Percentiles rank a stretch among this genome's conserved stretches.
These are phyloP conservation scores for Sebastes itinus DNA, from an alignment of 2,797 vertebrate species.

Conservation along the genomic window DNA sequence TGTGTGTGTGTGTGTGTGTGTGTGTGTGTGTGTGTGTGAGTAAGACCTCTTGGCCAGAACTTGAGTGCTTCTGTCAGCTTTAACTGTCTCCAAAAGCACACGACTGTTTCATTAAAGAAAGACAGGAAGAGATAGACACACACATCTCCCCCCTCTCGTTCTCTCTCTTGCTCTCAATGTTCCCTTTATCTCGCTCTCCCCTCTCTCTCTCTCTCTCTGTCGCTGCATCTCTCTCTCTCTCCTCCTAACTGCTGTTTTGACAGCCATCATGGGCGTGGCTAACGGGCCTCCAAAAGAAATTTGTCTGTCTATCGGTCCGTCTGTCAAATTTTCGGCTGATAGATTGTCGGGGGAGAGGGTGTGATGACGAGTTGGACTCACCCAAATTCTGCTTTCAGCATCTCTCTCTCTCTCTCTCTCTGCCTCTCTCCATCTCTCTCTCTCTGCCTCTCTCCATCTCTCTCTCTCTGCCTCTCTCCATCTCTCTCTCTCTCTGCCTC, in stretches of 20 bases:
- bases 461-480: slow-evolving; percentile 38
- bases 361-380: slow-evolving; percentile 59
- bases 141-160: slow-evolving; percentile 7
- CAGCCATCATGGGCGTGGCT: slow-evolving; percentile 77
- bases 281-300: slow-evolving; percentile 56
- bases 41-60: slow-evolving; percentile 86
- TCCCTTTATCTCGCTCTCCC: slow-evolving; percentile 40
- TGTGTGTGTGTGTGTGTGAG: background rate
- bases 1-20: slow-evolving; percentile 17
- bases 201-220: slow-evolving; percentile 8
- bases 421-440: slow-evolving; percentile 25
- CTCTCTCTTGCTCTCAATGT: slow-evolving; percentile 38
- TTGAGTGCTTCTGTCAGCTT: slow-evolving; percentile 90
- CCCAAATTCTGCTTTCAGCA: slow-evolving; percentile 58
- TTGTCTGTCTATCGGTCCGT: slow-evolving; percentile 72
- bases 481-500: slow-evolving; percentile 8
- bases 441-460: slow-evolving; percentile 19
- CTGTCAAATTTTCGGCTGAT: slow-evolving; percentile 78
- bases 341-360: slow-evolving; percentile 75
- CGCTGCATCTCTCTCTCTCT: slow-evolving; percentile 40
- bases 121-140: slow-evolving; percentile 55
- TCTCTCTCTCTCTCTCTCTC: slow-evolving; percentile 31
- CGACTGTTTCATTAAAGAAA: slow-evolving; percentile 79
- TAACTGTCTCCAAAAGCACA: slow-evolving; percentile 86
- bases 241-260: slow-evolving; percentile 82